Conservation (phyloP, 2,888 invertebrate genomes). For the Ischnura elegans region DNA sequence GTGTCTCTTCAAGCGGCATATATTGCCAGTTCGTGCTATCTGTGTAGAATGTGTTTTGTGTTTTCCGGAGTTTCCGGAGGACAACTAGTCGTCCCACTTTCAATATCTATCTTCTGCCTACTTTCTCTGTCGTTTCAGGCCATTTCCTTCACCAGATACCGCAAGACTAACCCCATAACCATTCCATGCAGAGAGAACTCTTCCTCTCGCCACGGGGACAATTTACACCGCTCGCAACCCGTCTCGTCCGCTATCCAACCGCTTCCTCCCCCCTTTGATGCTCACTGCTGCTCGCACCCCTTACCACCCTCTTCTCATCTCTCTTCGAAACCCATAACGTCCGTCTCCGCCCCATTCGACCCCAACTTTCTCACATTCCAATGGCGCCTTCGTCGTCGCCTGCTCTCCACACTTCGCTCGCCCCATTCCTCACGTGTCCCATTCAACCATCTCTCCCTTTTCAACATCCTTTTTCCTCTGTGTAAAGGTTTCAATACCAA, state of each 20-base stretch:
- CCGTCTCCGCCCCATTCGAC: conserved; percentile 9
- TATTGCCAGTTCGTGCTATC: too few species aligned
- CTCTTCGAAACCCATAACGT: neutral
- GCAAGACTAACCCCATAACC: conserved; percentile 51
- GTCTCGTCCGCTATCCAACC: neutral
- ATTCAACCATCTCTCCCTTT: neutral
- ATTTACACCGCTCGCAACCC: conserved; percentile 26
- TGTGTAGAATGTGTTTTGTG: too few species aligned
- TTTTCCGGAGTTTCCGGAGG: too few species aligned
- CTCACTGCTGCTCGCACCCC: neutral
- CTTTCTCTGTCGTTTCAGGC: neutral
- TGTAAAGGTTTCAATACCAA: neutral
- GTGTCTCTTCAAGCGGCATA: too few species aligned
- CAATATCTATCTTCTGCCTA: too few species aligned
- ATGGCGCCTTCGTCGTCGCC: neutral
- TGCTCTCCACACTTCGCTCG: neutral
- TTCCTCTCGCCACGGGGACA: conserved; percentile 55
- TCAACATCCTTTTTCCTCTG: neutral
- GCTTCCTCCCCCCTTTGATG: neutral
- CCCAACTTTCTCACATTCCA: conserved; percentile 34
- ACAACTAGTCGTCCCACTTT: too few species aligned
- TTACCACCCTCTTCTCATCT: too few species aligned
- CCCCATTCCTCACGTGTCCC: neutral
- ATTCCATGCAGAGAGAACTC: conserved; percentile 52
- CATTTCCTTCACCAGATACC: conserved; percentile 10